Base-by-base conservation (phyloP, 2,888 invertebrate species). In the Xestia xanthographa region DNA sequence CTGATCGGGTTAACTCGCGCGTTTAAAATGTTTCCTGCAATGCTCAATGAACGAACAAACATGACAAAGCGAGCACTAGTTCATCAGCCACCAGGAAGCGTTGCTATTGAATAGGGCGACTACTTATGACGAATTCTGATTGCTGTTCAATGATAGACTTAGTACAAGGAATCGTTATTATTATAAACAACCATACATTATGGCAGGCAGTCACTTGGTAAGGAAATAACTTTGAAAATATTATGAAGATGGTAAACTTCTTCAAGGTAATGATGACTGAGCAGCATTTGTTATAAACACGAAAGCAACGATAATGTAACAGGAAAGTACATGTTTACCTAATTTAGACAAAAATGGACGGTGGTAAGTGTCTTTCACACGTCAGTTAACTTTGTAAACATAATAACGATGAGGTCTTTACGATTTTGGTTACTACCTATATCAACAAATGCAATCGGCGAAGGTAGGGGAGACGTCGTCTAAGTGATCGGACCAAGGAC, bases 41-140 rank as follows among this genome's bases (percentile, higher is more conserved):
- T 70, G 81, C 6, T 70, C 77, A 74, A 63, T 66, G 72, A 80
- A 68, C 66, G 58, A 68, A 80, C 66, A 82, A 75, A 85, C 60
- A 80, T 65, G 60, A 75, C 65, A 83, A 72, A 77, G 66, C 29
- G 68, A 74, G 34, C 43, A 66, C 62, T 60, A 72, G 71, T 79
- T 72, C 56, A 79, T 66, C 72, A 72, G 70, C 76, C 34, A 83
- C 60, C 76, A 76, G 85, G 84, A 85, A 85, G 79, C 9, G 3
- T 41, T 41, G 43, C 63, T 50, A 50, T 58, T 73, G 66, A 66
- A 72, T 69, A 68, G 63, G 72, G 75, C 58, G 72, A 65, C 86
- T 74, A n/a, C n/a, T n/a, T n/a, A 63, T 83, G 84, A 80, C 83
- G 63, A 85, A 85, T 83, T 41, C 66, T 56, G 56, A 85, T 75